Evolutionary conservation across 1,140 invertebrate genomes (phyloP).

Genomic region (Teleopsis dalmanni): DNA sequence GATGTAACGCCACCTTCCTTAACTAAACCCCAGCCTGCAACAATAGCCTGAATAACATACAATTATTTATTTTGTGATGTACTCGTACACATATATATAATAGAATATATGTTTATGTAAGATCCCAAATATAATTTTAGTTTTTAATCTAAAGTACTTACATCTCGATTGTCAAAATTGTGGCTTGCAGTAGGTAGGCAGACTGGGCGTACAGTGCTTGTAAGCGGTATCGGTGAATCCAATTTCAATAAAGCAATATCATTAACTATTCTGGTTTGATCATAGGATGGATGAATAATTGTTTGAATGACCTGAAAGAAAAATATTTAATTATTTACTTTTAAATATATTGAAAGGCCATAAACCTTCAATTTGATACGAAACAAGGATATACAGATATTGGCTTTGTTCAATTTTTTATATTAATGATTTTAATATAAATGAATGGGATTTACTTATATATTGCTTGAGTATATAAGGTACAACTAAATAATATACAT

Average conservation of each 20-base stretch:
- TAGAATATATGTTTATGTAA: no score
- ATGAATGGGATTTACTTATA: no score
- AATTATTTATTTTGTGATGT: no score
- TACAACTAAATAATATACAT: no score
- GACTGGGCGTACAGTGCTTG: constrained; percentile 77
- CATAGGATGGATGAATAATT: constrained; percentile 30
- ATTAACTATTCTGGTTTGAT: constrained; percentile 53
- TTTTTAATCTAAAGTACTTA: constrained; percentile 13
- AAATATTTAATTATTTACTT: no score
- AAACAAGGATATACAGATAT: no score
- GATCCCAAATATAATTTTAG: not conserved
- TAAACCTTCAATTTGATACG: no score
- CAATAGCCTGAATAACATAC: constrained; percentile 56
- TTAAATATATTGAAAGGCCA: no score
- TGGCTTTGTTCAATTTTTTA: no score
- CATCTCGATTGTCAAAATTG: constrained; percentile 35
- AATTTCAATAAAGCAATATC: constrained; percentile 63
- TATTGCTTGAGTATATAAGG: no score
- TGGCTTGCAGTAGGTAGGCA: constrained; percentile 59
- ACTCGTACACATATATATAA: no score
- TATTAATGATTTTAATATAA: no score
- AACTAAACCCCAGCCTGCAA: constrained; percentile 83
- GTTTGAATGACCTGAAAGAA: constrained; percentile 19
- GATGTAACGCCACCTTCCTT: constrained; percentile 77
- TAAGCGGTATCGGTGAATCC: constrained; percentile 60